Evolutionary conservation across 1,140 invertebrate genomes (phyloP).

Genomic region (Pseudobourletiella spinata): DNA sequence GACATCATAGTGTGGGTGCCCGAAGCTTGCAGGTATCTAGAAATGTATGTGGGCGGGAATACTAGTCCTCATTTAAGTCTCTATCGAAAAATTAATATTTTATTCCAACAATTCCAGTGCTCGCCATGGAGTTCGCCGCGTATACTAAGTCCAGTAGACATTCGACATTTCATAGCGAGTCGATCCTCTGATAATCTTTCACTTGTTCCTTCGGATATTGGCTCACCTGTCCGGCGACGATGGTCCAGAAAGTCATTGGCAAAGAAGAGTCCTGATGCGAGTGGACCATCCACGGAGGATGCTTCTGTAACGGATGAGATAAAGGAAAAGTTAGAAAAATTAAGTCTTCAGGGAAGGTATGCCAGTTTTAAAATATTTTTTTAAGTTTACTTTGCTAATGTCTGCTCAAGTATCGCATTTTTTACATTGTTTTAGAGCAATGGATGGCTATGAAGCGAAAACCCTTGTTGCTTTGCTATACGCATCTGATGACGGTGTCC

Average conservation of each 20-base stretch:
- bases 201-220: constrained; percentile 36
- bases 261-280: constrained; percentile 22
- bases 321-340: constrained; percentile 37
- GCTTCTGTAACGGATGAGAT: constrained; percentile 38
- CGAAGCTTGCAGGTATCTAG: constrained; percentile 43
- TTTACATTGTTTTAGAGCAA: constrained; percentile 38
- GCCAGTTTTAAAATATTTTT: background rate
- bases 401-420: constrained; percentile 1
- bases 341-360: constrained; percentile 38
- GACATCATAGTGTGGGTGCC: constrained; percentile 39
- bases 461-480: constrained; percentile 47
- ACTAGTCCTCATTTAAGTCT: too few relatives aligned
- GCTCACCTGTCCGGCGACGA: constrained; percentile 40
- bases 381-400: background rate
- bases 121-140: constrained; percentile 49
- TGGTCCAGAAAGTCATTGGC: constrained; percentile 40
- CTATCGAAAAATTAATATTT: background rate
- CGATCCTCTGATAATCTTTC: constrained; percentile 46
- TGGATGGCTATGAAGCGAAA: constrained; percentile 47
- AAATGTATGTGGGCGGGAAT: too few relatives aligned
- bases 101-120: constrained; percentile 37
- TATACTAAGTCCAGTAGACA: constrained; percentile 47
- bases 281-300: background rate
- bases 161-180: constrained; percentile 45
- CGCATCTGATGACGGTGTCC: constrained; percentile 44